Evolutionary conservation across 2,888 invertebrate species (phyloP).

Genomic region (Epiblema foenella): DNA sequence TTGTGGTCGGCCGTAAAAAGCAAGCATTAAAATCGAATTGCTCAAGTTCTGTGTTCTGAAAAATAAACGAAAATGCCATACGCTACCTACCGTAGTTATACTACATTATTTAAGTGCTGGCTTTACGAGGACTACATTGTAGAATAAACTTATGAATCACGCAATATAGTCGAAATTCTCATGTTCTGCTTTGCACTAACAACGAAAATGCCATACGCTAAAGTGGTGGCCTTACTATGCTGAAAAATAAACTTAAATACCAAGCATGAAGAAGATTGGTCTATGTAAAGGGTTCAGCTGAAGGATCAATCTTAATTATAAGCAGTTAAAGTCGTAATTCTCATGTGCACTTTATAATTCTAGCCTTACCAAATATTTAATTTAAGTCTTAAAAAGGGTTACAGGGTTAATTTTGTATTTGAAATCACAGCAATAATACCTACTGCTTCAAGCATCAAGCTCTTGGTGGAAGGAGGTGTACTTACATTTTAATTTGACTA

Average conservation of each 20-base stretch:
- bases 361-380: background rate
- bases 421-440: background rate
- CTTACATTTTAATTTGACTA: no score
- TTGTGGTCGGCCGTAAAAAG: background rate
- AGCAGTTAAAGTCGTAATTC: background rate
- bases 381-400: background rate
- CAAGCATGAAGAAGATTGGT: no score
- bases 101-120: no score
- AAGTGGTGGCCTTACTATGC: no score
- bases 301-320: no score
- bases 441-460: background rate
- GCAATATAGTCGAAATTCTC: background rate
- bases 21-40: background rate
- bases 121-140: background rate
- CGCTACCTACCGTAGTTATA: no score
- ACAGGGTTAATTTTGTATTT: constrained; percentile 8
- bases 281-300: no score
- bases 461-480: background rate
- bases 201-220: no score
- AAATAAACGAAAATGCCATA: no score
- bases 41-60: background rate
- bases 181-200: background rate
- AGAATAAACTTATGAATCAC: background rate
- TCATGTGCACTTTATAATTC: background rate
- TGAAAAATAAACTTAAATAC: no score